Evolutionary conservation across 1,140 invertebrate species (phyloP).

Genomic region (Drosophila nasuta): DNA sequence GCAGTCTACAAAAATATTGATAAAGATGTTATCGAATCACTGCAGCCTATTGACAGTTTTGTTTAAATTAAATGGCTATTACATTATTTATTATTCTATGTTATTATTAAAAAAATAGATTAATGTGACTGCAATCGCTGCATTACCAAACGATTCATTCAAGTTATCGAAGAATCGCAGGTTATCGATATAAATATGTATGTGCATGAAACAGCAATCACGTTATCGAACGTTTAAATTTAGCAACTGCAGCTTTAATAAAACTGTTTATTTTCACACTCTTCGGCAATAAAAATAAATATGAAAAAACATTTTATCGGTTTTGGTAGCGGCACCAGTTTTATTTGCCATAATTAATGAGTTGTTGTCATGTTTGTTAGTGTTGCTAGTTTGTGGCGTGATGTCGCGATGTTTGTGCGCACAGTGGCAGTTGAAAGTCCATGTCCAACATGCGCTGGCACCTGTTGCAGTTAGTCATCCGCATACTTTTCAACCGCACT

Average conservation of each 20-base stretch:
- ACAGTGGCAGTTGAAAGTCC: constrained; percentile 45
- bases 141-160: too few relatives aligned
- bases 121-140: neutral
- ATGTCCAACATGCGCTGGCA: constrained; percentile 15
- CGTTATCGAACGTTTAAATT: neutral
- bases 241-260: neutral
- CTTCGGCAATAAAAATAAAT: neutral
- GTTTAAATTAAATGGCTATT: too few relatives aligned
- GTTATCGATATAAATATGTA: neutral
- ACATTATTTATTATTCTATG: too few relatives aligned
- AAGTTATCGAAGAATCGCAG: too few relatives aligned
- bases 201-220: neutral
- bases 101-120: neutral
- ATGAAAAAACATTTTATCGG: neutral
- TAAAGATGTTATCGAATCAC: too few relatives aligned
- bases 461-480: constrained; percentile 53
- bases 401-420: constrained; percentile 37
- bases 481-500: constrained; percentile 41
- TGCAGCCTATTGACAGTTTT: neutral
- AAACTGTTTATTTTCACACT: neutral
- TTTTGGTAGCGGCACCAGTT: constrained; percentile 24
- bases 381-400: constrained; percentile 47
- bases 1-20: neutral
- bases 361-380: constrained; percentile 60
- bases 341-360: constrained; percentile 51